phyloP scores from a whole-genome alignment of 2,113 vertebrate genomes.

The Cranoglanis bouderius region DNA sequence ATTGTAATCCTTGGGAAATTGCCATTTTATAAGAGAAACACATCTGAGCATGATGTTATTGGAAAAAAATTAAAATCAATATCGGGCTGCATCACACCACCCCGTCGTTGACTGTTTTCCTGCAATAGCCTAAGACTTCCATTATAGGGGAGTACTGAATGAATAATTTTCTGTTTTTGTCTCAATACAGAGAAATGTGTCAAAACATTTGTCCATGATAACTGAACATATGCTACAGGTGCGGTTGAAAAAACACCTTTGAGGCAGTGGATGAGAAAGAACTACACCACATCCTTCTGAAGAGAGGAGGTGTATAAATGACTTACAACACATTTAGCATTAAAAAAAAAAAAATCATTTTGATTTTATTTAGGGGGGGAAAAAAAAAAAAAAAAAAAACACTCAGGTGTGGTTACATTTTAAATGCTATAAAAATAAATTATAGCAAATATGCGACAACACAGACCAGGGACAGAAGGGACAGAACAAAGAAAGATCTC shows the following conservation, averaged over 20 bases:
- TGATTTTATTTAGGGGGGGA: slow-evolving; percentile 41
- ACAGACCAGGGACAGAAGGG: neutral
- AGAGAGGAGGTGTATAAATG: neutral
- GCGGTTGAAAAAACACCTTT: neutral
- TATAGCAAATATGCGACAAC: neutral
- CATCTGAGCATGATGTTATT: no score
- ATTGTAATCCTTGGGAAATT: no score
- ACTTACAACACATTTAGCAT: neutral
- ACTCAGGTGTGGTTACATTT: neutral
- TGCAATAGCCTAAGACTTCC: neutral
- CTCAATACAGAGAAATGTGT: neutral
- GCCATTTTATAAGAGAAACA: no score
- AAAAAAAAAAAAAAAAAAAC: neutral
- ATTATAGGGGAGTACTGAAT: neutral
- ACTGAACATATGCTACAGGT: neutral
- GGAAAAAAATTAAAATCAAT: no score
- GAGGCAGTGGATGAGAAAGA: neutral
- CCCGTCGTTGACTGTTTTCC: no score
- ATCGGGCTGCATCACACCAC: no score
- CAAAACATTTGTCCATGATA: no score
- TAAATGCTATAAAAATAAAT: slow-evolving; percentile 1
- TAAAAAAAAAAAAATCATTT: no score
- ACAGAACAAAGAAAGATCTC: neutral
- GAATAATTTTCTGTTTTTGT: neutral
- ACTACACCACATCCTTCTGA: neutral